A percentile compares a stretch with the other conserved stretches of the same genome.
Evolutionary conservation across 2,888 invertebrate genomes (phyloP).

Genomic region (Rotaria magnacalcarata): DNA sequence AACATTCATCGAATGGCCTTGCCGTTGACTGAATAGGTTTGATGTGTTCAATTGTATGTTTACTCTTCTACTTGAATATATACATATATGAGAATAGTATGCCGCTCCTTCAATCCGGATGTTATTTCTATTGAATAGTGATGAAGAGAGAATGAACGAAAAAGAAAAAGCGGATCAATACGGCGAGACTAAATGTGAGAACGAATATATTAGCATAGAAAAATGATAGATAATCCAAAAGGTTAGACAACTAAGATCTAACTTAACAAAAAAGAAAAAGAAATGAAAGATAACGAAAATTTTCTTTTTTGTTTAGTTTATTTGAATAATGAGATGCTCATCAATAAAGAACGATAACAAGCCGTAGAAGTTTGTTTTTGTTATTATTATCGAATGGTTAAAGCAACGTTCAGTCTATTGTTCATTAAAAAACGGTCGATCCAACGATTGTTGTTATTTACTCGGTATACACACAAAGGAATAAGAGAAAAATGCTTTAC

Average conservation of each 20-base stretch:
- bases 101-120: conserved; percentile 28
- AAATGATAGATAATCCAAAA: background rate
- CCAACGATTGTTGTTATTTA: background rate
- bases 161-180: conserved; percentile 19
- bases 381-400: background rate
- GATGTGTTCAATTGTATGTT: conserved; percentile 1
- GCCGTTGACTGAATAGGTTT: conserved; percentile 11
- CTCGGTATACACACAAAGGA: background rate
- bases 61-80: conserved; percentile 36
- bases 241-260: background rate
- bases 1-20: background rate
- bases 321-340: background rate
- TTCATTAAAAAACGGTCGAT: background rate
- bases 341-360: background rate
- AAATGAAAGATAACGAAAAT: background rate
- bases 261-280: background rate
- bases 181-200: conserved; percentile 9
- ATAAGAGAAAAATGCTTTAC: background rate
- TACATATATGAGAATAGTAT: conserved; percentile 26
- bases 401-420: conserved; percentile 17
- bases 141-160: background rate
- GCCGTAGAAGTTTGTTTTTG: conserved; percentile 9
- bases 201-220: conserved; percentile 26
- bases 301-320: background rate
- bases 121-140: conserved; percentile 19